These are phyloP conservation scores for Ectropis grisescens DNA, from an alignment of 1,140 invertebrate genomes.

Conservation along the genomic window DNA sequence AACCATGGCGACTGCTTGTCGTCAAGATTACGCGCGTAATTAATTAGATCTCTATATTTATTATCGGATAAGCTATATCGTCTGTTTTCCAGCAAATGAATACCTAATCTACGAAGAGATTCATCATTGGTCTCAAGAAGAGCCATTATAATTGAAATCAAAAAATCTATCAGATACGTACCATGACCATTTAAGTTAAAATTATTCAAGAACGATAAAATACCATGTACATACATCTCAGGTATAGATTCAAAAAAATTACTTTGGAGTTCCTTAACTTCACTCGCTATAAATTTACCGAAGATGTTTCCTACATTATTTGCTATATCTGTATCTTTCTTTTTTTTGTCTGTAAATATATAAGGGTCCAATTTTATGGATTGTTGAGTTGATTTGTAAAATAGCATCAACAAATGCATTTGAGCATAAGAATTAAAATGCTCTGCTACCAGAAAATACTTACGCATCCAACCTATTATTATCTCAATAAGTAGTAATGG, in stretches of 20 bases:
- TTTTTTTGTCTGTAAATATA: slow-evolving; percentile 15
- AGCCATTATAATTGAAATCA: too few relatives aligned
- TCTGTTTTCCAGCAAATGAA: too few relatives aligned
- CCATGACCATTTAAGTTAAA: too few relatives aligned
- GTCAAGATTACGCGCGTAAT: too few relatives aligned
- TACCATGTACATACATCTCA: too few relatives aligned
- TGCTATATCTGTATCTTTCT: slow-evolving; percentile 17
- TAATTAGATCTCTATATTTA: too few relatives aligned
- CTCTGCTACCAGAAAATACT: slow-evolving; percentile 18
- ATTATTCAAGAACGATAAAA: too few relatives aligned
- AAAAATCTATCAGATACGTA: too few relatives aligned
- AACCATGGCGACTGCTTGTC: too few relatives aligned
- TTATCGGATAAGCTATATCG: too few relatives aligned
- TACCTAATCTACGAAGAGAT: too few relatives aligned
- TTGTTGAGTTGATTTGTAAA: slow-evolving; percentile 25
- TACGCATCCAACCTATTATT: slow-evolving; percentile 20
- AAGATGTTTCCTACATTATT: slow-evolving; percentile 25
- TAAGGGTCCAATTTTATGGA: slow-evolving; percentile 18
- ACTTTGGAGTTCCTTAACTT: slow-evolving; percentile 21
- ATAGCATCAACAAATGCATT: slow-evolving; percentile 36
- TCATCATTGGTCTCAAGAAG: too few relatives aligned
- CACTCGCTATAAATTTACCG: slow-evolving; percentile 30
- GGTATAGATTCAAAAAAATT: slow-evolving; percentile 32
- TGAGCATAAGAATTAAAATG: slow-evolving; percentile 22
- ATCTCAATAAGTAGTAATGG: slow-evolving; percentile 26